A percentile compares a stretch with the other conserved stretches of the same genome.
Evolutionary conservation across 2,797 vertebrate species (phyloP).

Genomic region (Rhinatrema bivittatum): DNA sequence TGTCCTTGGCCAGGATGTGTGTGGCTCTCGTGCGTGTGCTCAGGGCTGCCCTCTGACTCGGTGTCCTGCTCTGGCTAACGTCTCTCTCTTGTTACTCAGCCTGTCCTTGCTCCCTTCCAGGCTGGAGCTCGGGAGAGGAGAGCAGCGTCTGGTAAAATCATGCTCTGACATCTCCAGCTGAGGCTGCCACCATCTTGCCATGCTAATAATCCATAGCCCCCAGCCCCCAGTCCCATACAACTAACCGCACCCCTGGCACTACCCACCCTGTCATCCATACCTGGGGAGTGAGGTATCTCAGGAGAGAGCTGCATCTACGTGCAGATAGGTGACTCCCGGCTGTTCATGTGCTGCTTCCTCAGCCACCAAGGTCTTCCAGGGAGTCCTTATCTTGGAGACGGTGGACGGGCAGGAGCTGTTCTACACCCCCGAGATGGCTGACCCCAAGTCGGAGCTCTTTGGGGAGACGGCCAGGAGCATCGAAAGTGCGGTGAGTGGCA

Average conservation of each 20-base stretch:
- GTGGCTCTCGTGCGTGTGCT: neutral
- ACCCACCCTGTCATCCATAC: constrained; percentile 28
- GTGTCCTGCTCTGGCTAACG: constrained; percentile 34
- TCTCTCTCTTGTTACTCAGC: constrained; percentile 59
- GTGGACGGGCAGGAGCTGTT: constrained; percentile 93
- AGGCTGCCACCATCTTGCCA: constrained; percentile 36
- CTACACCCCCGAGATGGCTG: constrained; percentile 93
- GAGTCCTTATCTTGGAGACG: constrained; percentile 81
- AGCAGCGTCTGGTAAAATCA: constrained; percentile 52
- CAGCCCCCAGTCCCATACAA: constrained; percentile 35
- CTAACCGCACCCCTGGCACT: constrained; percentile 42
- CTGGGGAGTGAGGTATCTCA: too few species aligned
- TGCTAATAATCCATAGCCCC: constrained; percentile 46
- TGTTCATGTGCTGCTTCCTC: constrained; percentile 4
- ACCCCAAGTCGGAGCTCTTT: constrained; percentile 94
- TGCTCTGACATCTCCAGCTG: constrained; percentile 28
- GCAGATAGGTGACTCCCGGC: constrained; percentile 1
- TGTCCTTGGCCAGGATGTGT: too few species aligned
- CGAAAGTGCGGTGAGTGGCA: constrained; percentile 74
- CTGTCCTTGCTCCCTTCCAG: constrained; percentile 30
- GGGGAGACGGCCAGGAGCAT: constrained; percentile 94
- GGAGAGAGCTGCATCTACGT: too few species aligned
- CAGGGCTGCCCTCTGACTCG: neutral
- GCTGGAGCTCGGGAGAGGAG: constrained; percentile 47
- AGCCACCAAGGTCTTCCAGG: constrained; percentile 89